These are phyloP conservation scores for Alligator mississippiensis DNA, from an alignment of 2,113 vertebrate genomes.

Conservation along the genomic window DNA sequence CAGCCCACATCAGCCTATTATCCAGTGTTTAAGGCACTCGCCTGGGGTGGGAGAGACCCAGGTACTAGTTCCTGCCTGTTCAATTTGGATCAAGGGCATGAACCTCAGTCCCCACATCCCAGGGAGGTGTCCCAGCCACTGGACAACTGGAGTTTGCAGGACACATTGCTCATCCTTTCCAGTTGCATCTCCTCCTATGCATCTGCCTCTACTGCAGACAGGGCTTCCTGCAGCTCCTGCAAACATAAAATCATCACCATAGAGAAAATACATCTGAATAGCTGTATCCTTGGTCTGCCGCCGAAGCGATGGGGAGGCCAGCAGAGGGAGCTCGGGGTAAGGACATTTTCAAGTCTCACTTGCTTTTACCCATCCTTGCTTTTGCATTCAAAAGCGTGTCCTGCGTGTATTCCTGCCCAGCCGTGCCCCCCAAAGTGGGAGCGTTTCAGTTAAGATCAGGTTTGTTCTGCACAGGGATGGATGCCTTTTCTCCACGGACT, in stretches of 20 bases:
- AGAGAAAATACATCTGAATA: background rate
- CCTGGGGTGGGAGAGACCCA: no score
- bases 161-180: no score
- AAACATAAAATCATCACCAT: background rate
- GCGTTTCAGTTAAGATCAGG: background rate
- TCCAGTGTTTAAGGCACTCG: no score
- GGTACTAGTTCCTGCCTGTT: no score
- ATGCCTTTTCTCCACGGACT: background rate
- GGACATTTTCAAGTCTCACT: background rate
- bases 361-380: background rate
- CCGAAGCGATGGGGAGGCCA: background rate
- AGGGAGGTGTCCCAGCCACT: no score
- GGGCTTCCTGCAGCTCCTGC: background rate
- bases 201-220: background rate
- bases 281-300: no score
- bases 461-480: background rate
- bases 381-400: background rate
- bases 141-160: no score
- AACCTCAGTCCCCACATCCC: no score
- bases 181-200: no score
- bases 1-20: no score
- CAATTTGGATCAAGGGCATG: no score
- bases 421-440: no score
- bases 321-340: background rate
- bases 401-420: constrained; percentile 29